Base-by-base conservation (phyloP, 2,113 vertebrate species). In the Erpornis zantholeuca region DNA sequence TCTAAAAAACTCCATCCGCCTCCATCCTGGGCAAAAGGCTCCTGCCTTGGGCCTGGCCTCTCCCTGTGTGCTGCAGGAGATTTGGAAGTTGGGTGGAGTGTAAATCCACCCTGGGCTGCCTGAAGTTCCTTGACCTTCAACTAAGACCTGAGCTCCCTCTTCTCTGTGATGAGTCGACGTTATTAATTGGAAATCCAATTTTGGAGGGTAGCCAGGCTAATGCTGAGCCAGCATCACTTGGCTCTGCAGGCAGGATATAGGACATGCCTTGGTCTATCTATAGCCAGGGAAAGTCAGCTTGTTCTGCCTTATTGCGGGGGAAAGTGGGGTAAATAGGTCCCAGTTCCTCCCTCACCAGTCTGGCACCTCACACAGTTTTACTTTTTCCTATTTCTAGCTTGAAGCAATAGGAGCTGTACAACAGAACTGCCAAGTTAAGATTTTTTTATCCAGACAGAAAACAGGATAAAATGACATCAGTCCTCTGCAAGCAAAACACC, bases 141-240 rank as follows among this genome's bases (percentile, higher is more conserved):
- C 90, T 75, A 31, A 83, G 94, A 82, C 96, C 93, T 78, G 82
- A 95, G 92, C 94, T 95, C 88, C 79, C 88, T 90, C 82, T 78
- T 84, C 63, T 54, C 88, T 4, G 35, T 83, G 93, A 94, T 92
- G 90, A 97, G 96, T 96, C n/a, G 88, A 90, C 1, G 86, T 90
- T 96, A 81, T 96, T 97, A 97, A 97, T 97, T 97, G 94, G 93
- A 97, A 97, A 97, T 97, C 96, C 95, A 86, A 93, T 97, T 90
- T 5, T 97, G 96, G 96, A 96, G 64, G 76, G 2, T 86, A 72
- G 94, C 96, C 96, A 97, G 92, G 93, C 88, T 80, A 92, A 70
- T 90, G 95, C 96, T 96, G 96, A 97, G 96, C 92, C 95, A 95
- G 96, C 96, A 96, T 15, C 50, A 24, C 78, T 92, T 79, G 76